phyloP scores from a whole-genome alignment of 2,888 invertebrate species.

The Lepas anatifera region DNA sequence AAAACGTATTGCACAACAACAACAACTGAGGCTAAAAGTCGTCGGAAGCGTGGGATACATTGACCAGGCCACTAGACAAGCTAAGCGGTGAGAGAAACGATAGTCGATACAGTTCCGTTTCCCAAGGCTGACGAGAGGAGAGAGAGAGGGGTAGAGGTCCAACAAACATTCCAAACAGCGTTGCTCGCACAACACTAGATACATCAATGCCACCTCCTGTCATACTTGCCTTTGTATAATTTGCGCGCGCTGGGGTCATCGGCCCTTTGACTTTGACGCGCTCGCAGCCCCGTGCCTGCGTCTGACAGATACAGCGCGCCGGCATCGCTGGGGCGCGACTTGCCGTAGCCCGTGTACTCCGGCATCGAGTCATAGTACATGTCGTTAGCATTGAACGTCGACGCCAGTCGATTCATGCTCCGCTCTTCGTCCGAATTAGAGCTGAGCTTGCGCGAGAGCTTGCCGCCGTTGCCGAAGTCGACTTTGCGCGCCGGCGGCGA shows the following conservation, averaged over 20 bases:
- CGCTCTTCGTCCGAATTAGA: conserved; percentile 34
- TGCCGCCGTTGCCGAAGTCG: conserved; percentile 20
- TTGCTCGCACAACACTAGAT: conserved; percentile 20
- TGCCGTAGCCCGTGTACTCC: neutral
- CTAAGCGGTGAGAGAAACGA: conserved; percentile 10
- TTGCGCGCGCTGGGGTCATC: conserved; percentile 31
- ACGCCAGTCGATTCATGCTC: conserved; percentile 38
- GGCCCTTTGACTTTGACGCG: conserved; percentile 2
- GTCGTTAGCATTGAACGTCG: conserved; percentile 38
- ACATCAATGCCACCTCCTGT: conserved; percentile 21
- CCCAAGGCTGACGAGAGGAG: neutral
- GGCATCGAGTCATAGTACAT: conserved; percentile 24
- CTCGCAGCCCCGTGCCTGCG: neutral
- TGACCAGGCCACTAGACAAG: conserved; percentile 1
- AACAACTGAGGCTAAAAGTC: neutral
- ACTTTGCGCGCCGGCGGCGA: conserved; percentile 19
- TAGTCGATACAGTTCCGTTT: neutral
- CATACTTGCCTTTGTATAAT: conserved; percentile 33
- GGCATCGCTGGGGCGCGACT: neutral
- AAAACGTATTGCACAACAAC: conserved; percentile 1
- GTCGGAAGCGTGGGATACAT: conserved; percentile 4
- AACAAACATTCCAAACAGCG: conserved; percentile 8
- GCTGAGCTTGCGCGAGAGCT: conserved; percentile 22
- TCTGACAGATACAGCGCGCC: neutral
- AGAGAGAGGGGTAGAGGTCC: conserved; percentile 1